Evolutionary conservation across 2,113 vertebrate genomes (phyloP).

Genomic region (Sphaerodactylus townsendi): DNA sequence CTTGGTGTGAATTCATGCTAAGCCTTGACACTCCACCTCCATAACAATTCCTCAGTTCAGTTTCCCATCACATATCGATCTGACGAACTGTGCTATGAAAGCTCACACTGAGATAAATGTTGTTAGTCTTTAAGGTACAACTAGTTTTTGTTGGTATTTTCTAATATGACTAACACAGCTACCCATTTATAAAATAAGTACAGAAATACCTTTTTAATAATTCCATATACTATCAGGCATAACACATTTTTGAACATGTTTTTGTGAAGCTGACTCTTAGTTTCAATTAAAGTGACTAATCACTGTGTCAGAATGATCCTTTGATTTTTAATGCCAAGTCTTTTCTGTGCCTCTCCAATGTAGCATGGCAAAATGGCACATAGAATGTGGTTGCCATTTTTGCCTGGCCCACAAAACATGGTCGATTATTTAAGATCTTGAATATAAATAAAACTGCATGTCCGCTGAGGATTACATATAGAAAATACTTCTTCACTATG

Average conservation of each 20-base stretch:
- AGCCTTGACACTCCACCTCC: too few species aligned
- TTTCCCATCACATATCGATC: too few species aligned
- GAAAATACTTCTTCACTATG: not conserved
- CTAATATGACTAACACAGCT: not conserved
- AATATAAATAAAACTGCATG: not conserved
- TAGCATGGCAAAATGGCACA: not conserved
- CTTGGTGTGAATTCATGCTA: too few species aligned
- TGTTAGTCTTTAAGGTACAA: too few species aligned
- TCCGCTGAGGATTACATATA: not conserved
- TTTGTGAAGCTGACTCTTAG: constrained; percentile 7
- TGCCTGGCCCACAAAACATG: not conserved
- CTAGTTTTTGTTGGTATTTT: not conserved
- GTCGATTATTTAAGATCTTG: not conserved
- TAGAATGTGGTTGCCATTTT: not conserved
- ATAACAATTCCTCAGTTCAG: too few species aligned
- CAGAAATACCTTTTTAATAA: not conserved
- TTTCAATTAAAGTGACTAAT: not conserved
- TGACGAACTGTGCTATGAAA: too few species aligned
- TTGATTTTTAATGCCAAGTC: constrained; percentile 16
- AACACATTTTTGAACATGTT: constrained; percentile 11
- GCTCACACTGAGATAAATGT: too few species aligned
- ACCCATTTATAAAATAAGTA: not conserved
- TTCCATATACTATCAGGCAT: not conserved
- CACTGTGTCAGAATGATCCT: not conserved
- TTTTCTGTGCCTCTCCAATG: not conserved